Evolutionary conservation across 2,797 vertebrate species (phyloP), one percentile per base, ranked within the genome.

Genomic region (Helostoma temminkii): DNA sequence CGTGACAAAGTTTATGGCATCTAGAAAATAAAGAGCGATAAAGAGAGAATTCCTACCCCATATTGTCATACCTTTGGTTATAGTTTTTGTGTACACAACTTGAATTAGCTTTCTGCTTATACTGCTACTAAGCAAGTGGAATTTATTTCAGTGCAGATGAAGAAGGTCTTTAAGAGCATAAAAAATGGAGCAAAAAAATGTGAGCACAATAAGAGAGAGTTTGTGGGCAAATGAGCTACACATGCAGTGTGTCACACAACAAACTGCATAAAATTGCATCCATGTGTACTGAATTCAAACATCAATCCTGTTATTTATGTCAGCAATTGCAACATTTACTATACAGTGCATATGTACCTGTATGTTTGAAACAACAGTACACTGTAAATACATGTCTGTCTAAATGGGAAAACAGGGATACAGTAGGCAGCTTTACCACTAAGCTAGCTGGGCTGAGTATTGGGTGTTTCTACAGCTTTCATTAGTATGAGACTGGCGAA

Each of bases 1-100:
- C 70, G 55, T 60, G 66, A 46, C 48, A 70, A n/a, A 32, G 55
- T 77, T 74, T 73, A 63, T 66, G 34, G 53, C 6, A 6, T 69
- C 32, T 59, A 65, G 41, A 48, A 61, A 50, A 70, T 34, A 46
- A 28, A 28, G 22, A 16, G 36, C 21, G 34, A 15, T 43, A 69
- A 46, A 70, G 66, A 71, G 37, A 72, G 21, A 49, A 66, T 50
- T 75, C 22, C 34, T n/a, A n/a, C n/a, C 12, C 9, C 12, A 34
- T 28, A 52, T 43, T n/a, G n/a, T n/a, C n/a, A n/a, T n/a, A n/a
- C 41, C 57, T 69, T 39, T 58, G 48, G 78, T 64, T 72, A 21
- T 26, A 10, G 4, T 43, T 54, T 48, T 41, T 1, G 5, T 28
- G 25, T 61, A 18, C 37, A 54, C 50, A 61, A 52, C 61, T 77